Base-by-base conservation (phyloP, 1,140 invertebrate genomes). In the Caenorhabditis inopinata region DNA sequence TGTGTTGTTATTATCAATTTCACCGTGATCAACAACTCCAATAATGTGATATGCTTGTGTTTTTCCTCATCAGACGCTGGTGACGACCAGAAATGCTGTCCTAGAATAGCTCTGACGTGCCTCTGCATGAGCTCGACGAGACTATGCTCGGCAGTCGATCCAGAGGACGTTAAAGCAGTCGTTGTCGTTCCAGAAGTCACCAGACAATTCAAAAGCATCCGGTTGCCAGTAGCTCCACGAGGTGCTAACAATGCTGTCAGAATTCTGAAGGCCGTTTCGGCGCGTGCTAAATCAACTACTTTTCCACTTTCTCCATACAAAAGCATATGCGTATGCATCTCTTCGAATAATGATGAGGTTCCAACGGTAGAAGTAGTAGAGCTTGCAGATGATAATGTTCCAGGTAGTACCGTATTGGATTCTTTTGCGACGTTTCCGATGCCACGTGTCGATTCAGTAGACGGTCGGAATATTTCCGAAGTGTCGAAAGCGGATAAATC, bases 301-400 rank as follows among this genome's bases (percentile, higher is more conserved):
- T 82, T 68, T 23, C 88, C 88, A 76, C 83, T 85, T 51, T 88
- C 87, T 16, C 85, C 79, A 79, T 88, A 88, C 12, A 88, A 78
- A 7, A 88, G 78, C 84, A 88, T 87, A 73, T 88, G 87, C 11
- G 86, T 82, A 62, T 88, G 85, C 12, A 85, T 79, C 49, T 88
- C 87, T 58, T 87, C 81, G 62, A 88, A 86, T 16, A 88, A 74
- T 1, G 84, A 83, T 38, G 58, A 68, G 1, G 88, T 84, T 29
- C 76, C 81, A 32, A 85, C 85, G n/a, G 83, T 83, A 35, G 84
- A 9, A 9, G 4, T 21, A 6, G 58, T 42, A 2, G 58, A 68
- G 25, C n/a, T 21, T 68, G 46, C 48, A 14, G 32, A 32, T 25
- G 29, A 25, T 23, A 42, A 32, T 23, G 47, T 77, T 9, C 47